Base-by-base conservation (phyloP, 2,113 vertebrate genomes). In the Astur gentilis region DNA sequence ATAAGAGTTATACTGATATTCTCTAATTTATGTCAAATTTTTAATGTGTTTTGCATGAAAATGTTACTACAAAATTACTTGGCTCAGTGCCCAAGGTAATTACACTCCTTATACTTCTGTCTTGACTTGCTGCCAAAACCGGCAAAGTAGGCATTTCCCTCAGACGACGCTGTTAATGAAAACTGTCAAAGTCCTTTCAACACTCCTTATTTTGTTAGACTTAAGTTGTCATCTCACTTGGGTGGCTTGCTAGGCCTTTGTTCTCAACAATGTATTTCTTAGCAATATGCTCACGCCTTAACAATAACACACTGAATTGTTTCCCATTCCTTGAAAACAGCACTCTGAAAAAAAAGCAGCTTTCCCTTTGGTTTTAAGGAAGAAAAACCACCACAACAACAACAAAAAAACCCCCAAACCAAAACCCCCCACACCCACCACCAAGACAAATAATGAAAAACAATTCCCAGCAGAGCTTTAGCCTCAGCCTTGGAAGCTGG, bases 181-280 rank as follows among this genome's bases (percentile, higher is more conserved):
- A 95, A 95, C 89, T 91, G 96, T 89, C 87, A 85, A 57, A 94
- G 93, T 87, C 90, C 86, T 97, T 94, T 87, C 93, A 96, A 69
- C 75, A 77, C 65, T 81, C 49, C 89, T 92, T 89, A 91, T 89
- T 93, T 94, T 96, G 95, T 91, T 94, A 83, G 78, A 77, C 64
- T 97, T 85, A 94, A 83, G 88, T 95, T 97, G 95, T 91, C 96
- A 95, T 92, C 83, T 83, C 91, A 84, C 38, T 96, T 36, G 29
- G 85, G 75, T 75, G 75, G 19, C 87, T 96, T 65, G 55, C 93
- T 64, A 91, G 79, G 81, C 67, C 95, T 93, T 47, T 84, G 45
- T 66, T 82, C 85, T 77, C 58, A 38, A 52, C 44, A 55, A 87
- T 9, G 54, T 47, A 61, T 94, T 84, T 72, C 69, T 86, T 32